Base-by-base conservation (phyloP, 1,140 invertebrate genomes). In the Parapsyche elsis region DNA sequence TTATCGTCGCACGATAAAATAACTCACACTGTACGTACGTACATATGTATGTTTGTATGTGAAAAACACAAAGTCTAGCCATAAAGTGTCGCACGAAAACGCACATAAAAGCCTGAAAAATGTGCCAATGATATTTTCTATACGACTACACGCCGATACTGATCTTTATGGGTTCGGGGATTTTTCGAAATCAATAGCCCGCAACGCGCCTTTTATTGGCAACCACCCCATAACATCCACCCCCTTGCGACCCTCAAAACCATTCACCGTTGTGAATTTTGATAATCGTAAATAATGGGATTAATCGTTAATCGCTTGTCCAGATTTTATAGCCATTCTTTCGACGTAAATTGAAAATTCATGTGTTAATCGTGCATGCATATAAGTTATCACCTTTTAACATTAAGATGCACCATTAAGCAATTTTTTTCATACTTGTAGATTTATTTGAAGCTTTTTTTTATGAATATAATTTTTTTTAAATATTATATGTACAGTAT, bases 91-190 rank as follows among this genome's bases (percentile, higher is more conserved):
- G 57, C 57, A 61, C 57, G 24, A 67, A 67, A 67, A 30, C 24
- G 64, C 64, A 67, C 64, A 67, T 67, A 67, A 67, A 67, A 67
- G 64, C 64, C 24, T 67, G 64, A 67, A 67, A 67, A 67, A 67
- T 67, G 64, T 67, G 64, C 24, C 64, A n/a, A 67, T 67, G 64
- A 67, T 67, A 67, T 67, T 67, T 67, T 67, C 64, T 19, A 67
- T 67, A 67, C 24, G 24, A 26, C 57, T 19, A 19, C 57, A 21
- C 19, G 7, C 7, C 24, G 64, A 67, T 67, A 67, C 5, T 23
- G 64, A 67, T 67, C 64, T 67, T 67, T 67, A 67, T 67, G 24
- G 9, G 64, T 26, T 67, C 64, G 64, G 19, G 24, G 9, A 23
- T 67, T 67, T 67, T 26, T 67, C 64, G 21, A 67, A 67, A 67